Evolutionary conservation across 2,888 invertebrate genomes (phyloP).

Genomic region (Temnothorax ravouxi): DNA sequence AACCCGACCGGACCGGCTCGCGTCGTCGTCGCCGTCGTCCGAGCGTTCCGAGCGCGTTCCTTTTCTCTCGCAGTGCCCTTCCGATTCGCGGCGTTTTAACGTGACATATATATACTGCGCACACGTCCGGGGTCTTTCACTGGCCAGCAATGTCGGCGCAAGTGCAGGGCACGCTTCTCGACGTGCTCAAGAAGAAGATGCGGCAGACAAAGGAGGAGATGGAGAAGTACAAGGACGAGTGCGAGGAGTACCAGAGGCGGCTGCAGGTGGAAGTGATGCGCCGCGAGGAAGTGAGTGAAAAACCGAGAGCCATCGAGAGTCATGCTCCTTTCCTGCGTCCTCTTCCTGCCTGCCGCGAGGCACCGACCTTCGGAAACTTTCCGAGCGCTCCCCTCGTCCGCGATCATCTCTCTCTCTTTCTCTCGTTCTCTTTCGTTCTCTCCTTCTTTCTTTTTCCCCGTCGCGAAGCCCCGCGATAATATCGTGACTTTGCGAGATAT

Average conservation of each 20-base stretch:
- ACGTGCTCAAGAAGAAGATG: constrained; percentile 99
- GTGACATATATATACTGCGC: constrained; percentile 12
- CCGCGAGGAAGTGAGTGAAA: constrained; percentile 97
- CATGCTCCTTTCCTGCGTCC: constrained; percentile 10
- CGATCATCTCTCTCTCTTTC: constrained; percentile 13
- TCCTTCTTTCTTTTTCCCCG: background rate
- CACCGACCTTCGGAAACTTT: constrained; percentile 35
- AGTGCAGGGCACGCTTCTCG: constrained; percentile 97
- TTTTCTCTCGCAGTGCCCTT: background rate
- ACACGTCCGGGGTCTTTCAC: constrained; percentile 54
- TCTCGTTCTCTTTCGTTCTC: constrained; percentile 14
- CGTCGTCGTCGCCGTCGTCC: background rate
- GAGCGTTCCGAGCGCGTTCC: background rate
- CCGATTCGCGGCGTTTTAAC: constrained; percentile 60
- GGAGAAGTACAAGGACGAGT: constrained; percentile 99
- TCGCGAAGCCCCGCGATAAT: constrained; percentile 12
- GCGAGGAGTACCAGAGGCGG: constrained; percentile 98
- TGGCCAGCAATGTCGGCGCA: constrained; percentile 92
- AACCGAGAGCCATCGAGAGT: constrained; percentile 1
- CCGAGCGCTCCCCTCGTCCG: constrained; percentile 17
- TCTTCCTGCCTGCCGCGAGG: constrained; percentile 4
- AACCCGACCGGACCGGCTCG: constrained; percentile 42
- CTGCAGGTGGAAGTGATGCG: constrained; percentile 98
- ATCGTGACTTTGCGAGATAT: constrained; percentile 29
- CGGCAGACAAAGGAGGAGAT: constrained; percentile 99